Evolutionary conservation across 2,888 invertebrate species (phyloP), one percentile per base, ranked within the genome.

Genomic region (Dione juno): DNA sequence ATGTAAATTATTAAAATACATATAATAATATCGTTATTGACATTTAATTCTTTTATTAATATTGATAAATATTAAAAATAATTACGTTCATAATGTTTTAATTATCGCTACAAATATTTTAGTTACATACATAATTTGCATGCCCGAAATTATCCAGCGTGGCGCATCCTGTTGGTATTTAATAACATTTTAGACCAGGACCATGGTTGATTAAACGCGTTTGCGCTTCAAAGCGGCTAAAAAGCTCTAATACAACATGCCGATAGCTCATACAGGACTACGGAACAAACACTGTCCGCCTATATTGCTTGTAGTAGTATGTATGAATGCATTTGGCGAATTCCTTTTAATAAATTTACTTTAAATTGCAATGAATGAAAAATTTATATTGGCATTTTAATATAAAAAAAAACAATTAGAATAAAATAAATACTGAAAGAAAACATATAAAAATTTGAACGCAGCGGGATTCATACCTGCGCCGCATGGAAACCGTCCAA

Each of bases 241-340:
- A 74, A 74, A 72, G 67, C 72, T 67, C 53, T 74, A 70, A 74
- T 68, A 70, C 67, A 54, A 63, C 72, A 69, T 69, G 67, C 72
- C 67, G 61, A 72, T 70, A 68, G 64, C 53, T 63, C 66, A 75
- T 79, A 82, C 77, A 59, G 59, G 37, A 45, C 67, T 53, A 78
- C 78, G 78, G 80, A 73, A 85, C 82, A 88, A 88, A 87, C 84
- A 88, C 71, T 77, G 80, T 79, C 80, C 80, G 77, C 81, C 37
- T 66, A 67, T 43, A 40, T 54, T 58, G 13, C 16, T n/a, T 43
- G 61, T 41, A n/a, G 14, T 41, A n/a, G 7, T 21, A 28, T 1
- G 9, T 41, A n/a, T n/a, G n/a, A n/a, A n/a, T n/a, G n/a, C n/a
- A n/a, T n/a, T n/a, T n/a, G n/a, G 6, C 53, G 10, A 13, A 37